These are phyloP conservation scores for Ancistrus triradiatus DNA, from an alignment of 2,113 vertebrate genomes.

Conservation along the genomic window DNA sequence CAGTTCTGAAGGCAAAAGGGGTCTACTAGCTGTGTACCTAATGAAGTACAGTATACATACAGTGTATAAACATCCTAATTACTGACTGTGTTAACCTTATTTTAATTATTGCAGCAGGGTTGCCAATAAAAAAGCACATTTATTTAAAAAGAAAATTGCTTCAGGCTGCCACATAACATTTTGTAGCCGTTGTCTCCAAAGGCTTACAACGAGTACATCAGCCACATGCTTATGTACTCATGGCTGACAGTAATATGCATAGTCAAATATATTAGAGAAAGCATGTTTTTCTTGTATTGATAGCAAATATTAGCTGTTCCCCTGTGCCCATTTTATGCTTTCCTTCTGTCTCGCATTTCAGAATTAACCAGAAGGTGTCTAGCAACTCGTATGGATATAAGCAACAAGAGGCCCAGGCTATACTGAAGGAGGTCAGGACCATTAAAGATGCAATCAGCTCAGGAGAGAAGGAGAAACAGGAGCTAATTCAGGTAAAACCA, in stretches of 20 bases:
- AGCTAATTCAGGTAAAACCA: slow-evolving; percentile 86
- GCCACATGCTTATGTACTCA: background rate
- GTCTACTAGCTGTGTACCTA: too few species aligned
- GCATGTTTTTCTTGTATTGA: too few species aligned
- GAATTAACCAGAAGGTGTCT: slow-evolving; percentile 95
- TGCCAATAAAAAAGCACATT: too few species aligned
- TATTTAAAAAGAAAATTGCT: too few species aligned
- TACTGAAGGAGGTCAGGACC: slow-evolving; percentile 89
- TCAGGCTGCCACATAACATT: too few species aligned
- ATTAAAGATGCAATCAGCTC: slow-evolving; percentile 91
- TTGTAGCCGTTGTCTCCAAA: background rate
- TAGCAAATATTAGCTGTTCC: background rate
- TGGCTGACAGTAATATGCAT: too few species aligned
- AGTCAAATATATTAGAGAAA: background rate
- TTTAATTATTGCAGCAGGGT: too few species aligned
- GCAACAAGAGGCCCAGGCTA: slow-evolving; percentile 91
- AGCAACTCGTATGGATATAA: slow-evolving; percentile 80
- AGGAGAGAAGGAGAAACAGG: slow-evolving; percentile 94
- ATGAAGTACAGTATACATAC: too few species aligned
- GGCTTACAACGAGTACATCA: too few species aligned
- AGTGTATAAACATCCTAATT: too few species aligned
- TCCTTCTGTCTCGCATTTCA: slow-evolving; percentile 43
- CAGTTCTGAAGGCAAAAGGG: too few species aligned
- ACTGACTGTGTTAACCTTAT: too few species aligned
- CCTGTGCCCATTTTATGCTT: background rate